Evolutionary conservation across 2,888 invertebrate genomes (phyloP).

Genomic region (Tethea ocularis): DNA sequence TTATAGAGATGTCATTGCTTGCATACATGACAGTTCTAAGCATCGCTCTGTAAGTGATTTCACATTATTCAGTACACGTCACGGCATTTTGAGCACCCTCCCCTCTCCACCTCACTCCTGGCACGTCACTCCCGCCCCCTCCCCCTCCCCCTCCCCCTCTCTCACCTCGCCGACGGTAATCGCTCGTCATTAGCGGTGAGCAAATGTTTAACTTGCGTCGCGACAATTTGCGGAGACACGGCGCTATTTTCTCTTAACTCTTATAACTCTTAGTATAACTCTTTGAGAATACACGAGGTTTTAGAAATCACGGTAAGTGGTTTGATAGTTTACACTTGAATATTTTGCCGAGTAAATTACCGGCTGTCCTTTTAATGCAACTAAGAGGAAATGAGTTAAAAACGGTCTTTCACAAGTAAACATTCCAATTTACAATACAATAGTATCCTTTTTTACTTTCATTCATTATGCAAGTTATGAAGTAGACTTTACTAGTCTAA

Average conservation of each 20-base stretch:
- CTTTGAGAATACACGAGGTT: not conserved
- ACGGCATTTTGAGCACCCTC: not conserved
- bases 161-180: not conserved
- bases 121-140: too few species aligned
- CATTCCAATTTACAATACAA: too few species aligned
- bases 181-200: constrained; percentile 3
- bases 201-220: not conserved
- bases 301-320: not conserved
- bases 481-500: too few species aligned
- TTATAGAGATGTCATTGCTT: not conserved
- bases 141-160: not conserved
- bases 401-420: too few species aligned
- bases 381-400: too few species aligned
- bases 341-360: too few species aligned
- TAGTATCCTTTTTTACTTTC: too few species aligned
- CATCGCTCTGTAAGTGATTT: not conserved
- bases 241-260: not conserved
- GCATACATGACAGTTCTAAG: not conserved
- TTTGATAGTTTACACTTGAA: too few species aligned
- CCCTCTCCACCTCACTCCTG: not conserved
- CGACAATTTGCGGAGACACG: not conserved
- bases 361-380: too few species aligned
- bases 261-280: too few species aligned
- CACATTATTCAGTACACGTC: not conserved
- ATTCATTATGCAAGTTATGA: too few species aligned